phyloP scores from a whole-genome alignment of 2,888 invertebrate species.

The Odontothrips loti region DNA sequence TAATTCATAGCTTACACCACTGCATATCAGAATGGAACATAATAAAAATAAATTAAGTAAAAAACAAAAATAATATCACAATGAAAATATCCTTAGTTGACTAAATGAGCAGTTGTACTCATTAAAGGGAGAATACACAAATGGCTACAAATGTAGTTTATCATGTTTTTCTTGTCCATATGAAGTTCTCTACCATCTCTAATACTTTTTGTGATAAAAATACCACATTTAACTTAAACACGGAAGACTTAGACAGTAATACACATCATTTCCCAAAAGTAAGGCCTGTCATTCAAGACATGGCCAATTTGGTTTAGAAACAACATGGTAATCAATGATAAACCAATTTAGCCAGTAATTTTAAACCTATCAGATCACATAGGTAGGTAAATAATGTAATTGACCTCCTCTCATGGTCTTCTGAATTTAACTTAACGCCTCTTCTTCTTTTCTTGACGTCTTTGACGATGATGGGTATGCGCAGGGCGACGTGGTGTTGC shows the following conservation, averaged over 20 bases:
- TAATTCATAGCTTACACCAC: too few relatives aligned
- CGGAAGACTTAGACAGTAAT: neutral
- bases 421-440: neutral
- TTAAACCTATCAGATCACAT: neutral
- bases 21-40: too few relatives aligned
- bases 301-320: too few relatives aligned
- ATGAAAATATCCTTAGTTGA: neutral
- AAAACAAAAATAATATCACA: neutral
- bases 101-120: neutral
- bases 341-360: neutral
- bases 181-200: neutral
- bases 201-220: neutral
- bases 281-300: too few relatives aligned
- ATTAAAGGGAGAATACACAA: neutral
- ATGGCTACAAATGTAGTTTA: neutral
- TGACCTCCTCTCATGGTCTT: too few relatives aligned
- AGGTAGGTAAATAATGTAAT: neutral
- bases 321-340: too few relatives aligned
- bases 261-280: too few relatives aligned
- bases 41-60: neutral
- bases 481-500: slow-evolving; percentile 1
- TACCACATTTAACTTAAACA: neutral
- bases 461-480: neutral
- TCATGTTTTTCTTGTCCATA: neutral
- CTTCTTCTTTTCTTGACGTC: slow-evolving; percentile 5